Percentiles rank a stretch among this genome's conserved stretches.
These are phyloP conservation scores for Ectemnius cavifrons DNA, from an alignment of 2,888 invertebrate genomes.

Conservation along the genomic window DNA sequence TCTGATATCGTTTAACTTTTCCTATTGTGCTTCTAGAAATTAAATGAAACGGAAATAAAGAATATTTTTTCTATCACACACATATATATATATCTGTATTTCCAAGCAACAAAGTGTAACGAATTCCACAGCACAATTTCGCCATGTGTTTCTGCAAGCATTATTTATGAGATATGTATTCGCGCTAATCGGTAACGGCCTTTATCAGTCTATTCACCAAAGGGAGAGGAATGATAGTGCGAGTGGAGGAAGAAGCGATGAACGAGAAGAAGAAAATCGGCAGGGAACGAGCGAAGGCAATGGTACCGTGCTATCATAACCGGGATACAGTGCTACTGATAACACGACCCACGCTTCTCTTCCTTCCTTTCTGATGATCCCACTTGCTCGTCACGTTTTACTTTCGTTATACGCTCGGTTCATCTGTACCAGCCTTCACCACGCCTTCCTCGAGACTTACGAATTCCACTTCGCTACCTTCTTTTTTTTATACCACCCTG, in stretches of 20 bases:
- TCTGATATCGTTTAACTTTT: background rate
- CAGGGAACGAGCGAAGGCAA: slow-evolving; percentile 57
- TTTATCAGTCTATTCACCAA: background rate
- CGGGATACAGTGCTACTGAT: slow-evolving; percentile 61
- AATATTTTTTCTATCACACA: too few relatives aligned
- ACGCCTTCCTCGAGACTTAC: too few relatives aligned
- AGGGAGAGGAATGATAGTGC: slow-evolving; percentile 3
- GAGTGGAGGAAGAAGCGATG: slow-evolving; percentile 17
- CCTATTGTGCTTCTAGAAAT: background rate
- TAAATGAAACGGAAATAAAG: background rate
- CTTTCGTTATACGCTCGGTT: slow-evolving; percentile 20
- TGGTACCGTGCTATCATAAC: slow-evolving; percentile 64
- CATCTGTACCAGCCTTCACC: slow-evolving; percentile 1
- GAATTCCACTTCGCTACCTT: background rate
- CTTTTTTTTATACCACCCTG: background rate
- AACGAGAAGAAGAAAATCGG: background rate
- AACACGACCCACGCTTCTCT: slow-evolving; percentile 66
- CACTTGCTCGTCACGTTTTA: slow-evolving; percentile 37
- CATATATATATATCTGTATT: too few relatives aligned
- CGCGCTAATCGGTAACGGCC: background rate
- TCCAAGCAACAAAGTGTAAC: too few relatives aligned
- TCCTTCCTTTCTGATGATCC: slow-evolving; percentile 64
- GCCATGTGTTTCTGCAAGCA: background rate
- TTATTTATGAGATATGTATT: slow-evolving; percentile 6
- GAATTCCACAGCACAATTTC: background rate